phyloP scores from a whole-genome alignment of 2,888 invertebrate species.

The Apomyelois bistriatella region DNA sequence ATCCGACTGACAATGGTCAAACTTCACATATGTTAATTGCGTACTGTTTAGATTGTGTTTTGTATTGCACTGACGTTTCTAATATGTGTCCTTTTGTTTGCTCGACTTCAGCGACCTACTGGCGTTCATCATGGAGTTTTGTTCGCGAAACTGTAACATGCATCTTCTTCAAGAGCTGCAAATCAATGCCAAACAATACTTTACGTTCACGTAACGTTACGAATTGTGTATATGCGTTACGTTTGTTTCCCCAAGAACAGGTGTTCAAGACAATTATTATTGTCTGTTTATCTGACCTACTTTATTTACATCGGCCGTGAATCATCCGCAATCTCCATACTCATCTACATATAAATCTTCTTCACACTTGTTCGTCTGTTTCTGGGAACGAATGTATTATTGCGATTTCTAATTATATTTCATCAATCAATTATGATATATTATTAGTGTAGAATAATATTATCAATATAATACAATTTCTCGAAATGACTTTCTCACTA shows the following conservation, averaged over 20 bases:
- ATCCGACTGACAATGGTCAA: conserved; percentile 53
- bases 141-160: conserved; percentile 26
- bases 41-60: conserved; percentile 34
- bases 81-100: conserved; percentile 31
- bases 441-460: not conserved
- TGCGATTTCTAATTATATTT: not conserved
- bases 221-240: conserved; percentile 23
- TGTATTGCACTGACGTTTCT: conserved; percentile 35
- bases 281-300: conserved; percentile 35
- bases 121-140: conserved; percentile 19
- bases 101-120: conserved; percentile 20
- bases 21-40: conserved; percentile 54
- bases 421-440: not conserved
- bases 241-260: conserved; percentile 38
- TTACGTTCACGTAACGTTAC: conserved; percentile 29
- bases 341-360: conserved; percentile 8
- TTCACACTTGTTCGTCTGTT: not conserved
- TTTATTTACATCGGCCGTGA: conserved; percentile 21
- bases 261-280: conserved; percentile 34
- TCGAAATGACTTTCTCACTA: not conserved
- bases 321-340: conserved; percentile 16
- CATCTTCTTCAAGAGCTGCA: conserved; percentile 32
- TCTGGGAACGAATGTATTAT: not conserved
- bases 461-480: not conserved
- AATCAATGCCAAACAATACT: conserved; percentile 50